Conservation (phyloP, 2,888 invertebrate species). For the Aricia artaxerxes region DNA sequence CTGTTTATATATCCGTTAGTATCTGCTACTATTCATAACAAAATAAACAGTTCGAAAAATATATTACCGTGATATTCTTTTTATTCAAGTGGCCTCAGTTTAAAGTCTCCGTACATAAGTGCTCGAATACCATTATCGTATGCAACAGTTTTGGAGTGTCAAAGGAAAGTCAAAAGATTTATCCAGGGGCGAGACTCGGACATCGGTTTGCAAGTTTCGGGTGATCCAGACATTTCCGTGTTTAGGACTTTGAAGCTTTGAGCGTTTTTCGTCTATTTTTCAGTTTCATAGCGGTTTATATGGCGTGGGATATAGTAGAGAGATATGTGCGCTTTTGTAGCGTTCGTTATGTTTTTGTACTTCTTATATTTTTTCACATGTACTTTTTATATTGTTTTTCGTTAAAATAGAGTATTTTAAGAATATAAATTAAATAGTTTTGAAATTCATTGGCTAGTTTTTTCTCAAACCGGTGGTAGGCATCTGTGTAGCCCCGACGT, state of each 20-base stretch:
- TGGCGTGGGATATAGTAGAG: neutral
- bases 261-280: neutral
- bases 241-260: neutral
- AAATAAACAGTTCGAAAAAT: neutral
- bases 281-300: neutral
- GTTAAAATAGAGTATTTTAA: too few relatives aligned
- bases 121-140: neutral
- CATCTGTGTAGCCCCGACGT: too few relatives aligned
- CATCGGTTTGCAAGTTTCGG: constrained; percentile 20
- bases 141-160: constrained; percentile 18
- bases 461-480: too few relatives aligned
- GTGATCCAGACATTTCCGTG: neutral
- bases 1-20: too few relatives aligned
- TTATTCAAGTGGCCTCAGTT: neutral
- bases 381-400: too few relatives aligned
- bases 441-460: too few relatives aligned
- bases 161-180: constrained; percentile 16
- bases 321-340: neutral
- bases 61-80: neutral
- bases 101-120: neutral
- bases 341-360: neutral
- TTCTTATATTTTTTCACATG: too few relatives aligned
- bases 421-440: too few relatives aligned
- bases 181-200: neutral
- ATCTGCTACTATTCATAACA: neutral